Evolutionary conservation across 1,140 invertebrate species (phyloP).

Genomic region (Tetraneura akinire): DNA sequence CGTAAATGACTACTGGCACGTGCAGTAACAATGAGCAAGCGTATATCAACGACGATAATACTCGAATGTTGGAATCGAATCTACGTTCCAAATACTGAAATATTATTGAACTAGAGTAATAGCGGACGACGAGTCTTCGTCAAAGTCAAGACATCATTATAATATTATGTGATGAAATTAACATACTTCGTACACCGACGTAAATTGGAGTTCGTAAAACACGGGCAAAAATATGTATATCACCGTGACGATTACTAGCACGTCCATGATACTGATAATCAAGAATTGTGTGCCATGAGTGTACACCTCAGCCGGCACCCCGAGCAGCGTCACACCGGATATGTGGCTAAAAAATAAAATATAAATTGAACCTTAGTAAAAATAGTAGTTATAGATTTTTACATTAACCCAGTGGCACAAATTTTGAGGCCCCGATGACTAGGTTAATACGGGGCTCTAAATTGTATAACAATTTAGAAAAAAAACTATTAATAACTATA

Average conservation of each 20-base stretch:
- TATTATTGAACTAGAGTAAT: background rate
- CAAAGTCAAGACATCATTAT: too few species aligned
- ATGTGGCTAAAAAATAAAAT: slow-evolving; percentile 69
- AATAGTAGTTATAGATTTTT: too few species aligned
- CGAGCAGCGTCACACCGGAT: slow-evolving; percentile 87
- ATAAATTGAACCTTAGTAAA: too few species aligned
- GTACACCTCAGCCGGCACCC: slow-evolving; percentile 88
- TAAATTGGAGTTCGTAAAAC: slow-evolving; percentile 80
- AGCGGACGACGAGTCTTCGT: too few species aligned
- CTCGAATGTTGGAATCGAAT: slow-evolving; percentile 26
- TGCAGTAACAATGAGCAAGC: slow-evolving; percentile 55
- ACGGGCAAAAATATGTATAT: slow-evolving; percentile 79
- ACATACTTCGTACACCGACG: slow-evolving; percentile 80
- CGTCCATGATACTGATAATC: slow-evolving; percentile 69
- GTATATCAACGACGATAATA: slow-evolving; percentile 1
- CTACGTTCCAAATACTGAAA: slow-evolving; percentile 25
- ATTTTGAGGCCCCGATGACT: too few species aligned
- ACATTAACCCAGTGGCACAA: too few species aligned
- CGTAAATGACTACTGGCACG: slow-evolving; percentile 59
- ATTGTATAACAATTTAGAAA: too few species aligned
- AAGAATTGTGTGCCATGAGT: slow-evolving; percentile 80
- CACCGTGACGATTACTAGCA: slow-evolving; percentile 73
- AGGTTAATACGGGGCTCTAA: too few species aligned
- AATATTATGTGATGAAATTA: too few species aligned
- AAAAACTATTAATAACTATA: too few species aligned